Conservation (phyloP, 2,888 invertebrate species). For the Yponomeuta sedellus region DNA sequence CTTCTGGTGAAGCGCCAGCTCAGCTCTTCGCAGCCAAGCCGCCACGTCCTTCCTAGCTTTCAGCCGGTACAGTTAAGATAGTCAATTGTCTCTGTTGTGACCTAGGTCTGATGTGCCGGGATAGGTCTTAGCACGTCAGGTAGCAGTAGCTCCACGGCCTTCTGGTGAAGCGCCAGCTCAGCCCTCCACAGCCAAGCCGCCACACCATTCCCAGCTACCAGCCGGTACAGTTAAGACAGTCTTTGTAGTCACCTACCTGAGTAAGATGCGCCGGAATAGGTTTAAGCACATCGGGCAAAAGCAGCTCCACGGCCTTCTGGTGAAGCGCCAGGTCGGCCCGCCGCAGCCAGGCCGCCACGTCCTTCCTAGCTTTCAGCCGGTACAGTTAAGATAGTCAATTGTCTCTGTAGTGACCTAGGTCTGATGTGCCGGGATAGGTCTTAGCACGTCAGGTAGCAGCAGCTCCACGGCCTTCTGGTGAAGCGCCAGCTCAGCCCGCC, state of each 20-base stretch:
- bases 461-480: conserved; percentile 86
- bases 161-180: no score
- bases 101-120: background rate
- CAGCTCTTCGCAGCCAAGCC: conserved; percentile 85
- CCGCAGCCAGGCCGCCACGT: no score
- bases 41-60: conserved; percentile 75
- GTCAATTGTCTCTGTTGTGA: background rate
- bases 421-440: conserved; percentile 26
- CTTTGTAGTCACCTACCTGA: background rate
- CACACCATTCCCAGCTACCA: no score
- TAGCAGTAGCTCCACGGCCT: background rate
- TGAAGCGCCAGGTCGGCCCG: no score
- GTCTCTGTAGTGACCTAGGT: background rate
- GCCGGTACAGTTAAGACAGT: background rate
- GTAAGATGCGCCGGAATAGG: conserved; percentile 92
- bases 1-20: conserved; percentile 96
- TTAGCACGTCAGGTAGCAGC: conserved; percentile 88
- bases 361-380: no score
- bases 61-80: conserved; percentile 88
- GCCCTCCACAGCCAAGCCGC: no score
- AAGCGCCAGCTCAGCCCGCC: background rate
- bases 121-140: conserved; percentile 77
- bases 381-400: conserved; percentile 72
- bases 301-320: conserved; percentile 32
- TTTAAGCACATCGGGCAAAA: conserved; percentile 82